These are phyloP conservation scores for Leptarthrus brevirostris DNA, from an alignment of 2,888 invertebrate species.

Conservation along the genomic window DNA sequence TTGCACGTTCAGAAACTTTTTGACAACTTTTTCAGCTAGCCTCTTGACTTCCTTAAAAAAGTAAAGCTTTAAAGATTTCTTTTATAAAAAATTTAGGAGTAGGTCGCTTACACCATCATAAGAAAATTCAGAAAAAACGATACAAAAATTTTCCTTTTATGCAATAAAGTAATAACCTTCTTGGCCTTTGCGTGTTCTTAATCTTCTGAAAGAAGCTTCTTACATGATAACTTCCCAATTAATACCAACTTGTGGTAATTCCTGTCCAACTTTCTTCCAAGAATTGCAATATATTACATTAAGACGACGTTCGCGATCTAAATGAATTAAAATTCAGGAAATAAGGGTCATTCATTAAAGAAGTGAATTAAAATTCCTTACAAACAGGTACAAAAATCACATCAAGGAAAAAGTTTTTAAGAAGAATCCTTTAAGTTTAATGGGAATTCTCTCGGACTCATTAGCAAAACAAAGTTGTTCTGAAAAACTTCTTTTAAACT, in stretches of 20 bases:
- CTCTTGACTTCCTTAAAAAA: no score
- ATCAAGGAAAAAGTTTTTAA: conserved; percentile 5
- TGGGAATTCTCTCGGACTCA: conserved; percentile 22
- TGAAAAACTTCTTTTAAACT: neutral
- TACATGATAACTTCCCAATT: neutral
- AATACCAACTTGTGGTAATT: neutral
- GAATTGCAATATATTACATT: neutral
- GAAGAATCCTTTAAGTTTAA: conserved; percentile 7
- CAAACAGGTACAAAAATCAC: neutral
- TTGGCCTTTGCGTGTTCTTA: neutral
- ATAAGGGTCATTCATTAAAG: neutral
- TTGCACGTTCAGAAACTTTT: no score
- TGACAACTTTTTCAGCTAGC: no score
- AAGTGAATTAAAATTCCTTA: neutral
- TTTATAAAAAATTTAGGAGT: no score
- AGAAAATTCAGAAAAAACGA: no score
- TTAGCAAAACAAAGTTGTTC: conserved; percentile 41
- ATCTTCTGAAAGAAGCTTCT: neutral
- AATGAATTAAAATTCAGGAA: neutral
- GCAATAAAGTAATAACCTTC: neutral
- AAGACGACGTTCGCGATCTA: neutral
- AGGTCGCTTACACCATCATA: no score
- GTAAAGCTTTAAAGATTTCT: no score
- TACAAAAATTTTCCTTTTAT: no score
- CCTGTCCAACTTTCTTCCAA: neutral